Evolutionary conservation across 2,113 vertebrate genomes (phyloP).

Genomic region (Pogona vitticeps): DNA sequence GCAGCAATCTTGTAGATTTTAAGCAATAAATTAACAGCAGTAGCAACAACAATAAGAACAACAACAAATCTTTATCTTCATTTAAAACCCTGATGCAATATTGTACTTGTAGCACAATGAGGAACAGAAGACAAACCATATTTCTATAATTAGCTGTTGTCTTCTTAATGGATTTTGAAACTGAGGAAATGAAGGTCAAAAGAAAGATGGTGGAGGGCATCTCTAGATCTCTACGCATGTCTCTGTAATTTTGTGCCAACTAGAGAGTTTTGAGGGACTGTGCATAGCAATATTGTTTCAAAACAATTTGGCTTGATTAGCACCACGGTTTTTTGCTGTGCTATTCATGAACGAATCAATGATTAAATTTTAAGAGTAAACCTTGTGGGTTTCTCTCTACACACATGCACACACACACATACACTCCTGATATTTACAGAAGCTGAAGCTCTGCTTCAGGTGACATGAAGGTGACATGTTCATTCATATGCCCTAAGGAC

Average conservation of each 20-base stretch:
- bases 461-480: no score
- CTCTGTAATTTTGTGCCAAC: background rate
- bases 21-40: no score
- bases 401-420: no score
- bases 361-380: slow-evolving; percentile 3
- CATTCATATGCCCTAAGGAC: fast-evolving
- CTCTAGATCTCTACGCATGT: background rate
- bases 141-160: background rate
- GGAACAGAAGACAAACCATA: background rate
- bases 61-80: background rate
- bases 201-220: background rate
- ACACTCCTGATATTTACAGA: background rate
- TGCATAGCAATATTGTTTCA: background rate
- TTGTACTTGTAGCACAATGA: background rate
- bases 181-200: background rate
- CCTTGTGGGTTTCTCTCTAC: background rate
- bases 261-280: background rate
- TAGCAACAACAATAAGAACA: background rate
- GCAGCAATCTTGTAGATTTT: background rate
- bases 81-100: background rate
- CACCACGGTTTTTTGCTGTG: fast-evolving
- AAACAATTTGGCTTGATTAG: background rate
- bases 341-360: background rate
- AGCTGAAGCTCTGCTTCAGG: background rate
- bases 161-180: background rate